Evolutionary conservation across 2,797 vertebrate genomes (phyloP).

Genomic region (Nannoperca obscura): DNA sequence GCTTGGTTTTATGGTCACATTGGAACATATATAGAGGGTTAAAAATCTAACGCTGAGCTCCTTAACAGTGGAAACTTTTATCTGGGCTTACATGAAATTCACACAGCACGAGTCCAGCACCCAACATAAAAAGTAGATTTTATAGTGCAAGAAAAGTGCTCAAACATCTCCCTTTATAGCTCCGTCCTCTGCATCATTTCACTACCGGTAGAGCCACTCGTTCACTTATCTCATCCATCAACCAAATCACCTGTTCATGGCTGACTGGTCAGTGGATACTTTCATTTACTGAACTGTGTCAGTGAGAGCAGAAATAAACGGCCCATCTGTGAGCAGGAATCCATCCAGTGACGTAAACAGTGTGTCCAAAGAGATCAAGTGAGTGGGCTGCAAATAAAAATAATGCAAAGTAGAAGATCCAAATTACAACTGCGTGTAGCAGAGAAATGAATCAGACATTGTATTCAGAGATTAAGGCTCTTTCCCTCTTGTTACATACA

Average conservation of each 20-base stretch:
- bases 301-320: background rate
- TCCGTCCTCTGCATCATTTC: conserved; percentile 4
- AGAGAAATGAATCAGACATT: conserved; percentile 17
- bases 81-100: conserved; percentile 38
- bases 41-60: conserved; percentile 33
- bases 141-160: background rate
- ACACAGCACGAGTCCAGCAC: conserved; percentile 11
- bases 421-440: background rate
- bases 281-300: conserved; percentile 4
- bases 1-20: conserved; percentile 10
- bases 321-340: conserved; percentile 5
- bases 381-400: background rate
- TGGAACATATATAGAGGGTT: conserved; percentile 7
- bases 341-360: conserved; percentile 11
- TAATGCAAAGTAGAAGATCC: background rate
- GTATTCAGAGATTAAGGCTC: background rate
- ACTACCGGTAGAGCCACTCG: background rate
- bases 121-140: conserved; percentile 23
- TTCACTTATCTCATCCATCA: conserved; percentile 17
- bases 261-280: conserved; percentile 1
- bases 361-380: background rate
- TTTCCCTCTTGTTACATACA: background rate
- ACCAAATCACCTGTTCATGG: conserved; percentile 1
- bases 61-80: conserved; percentile 20
- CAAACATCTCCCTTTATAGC: background rate